Percentiles rank a stretch among this genome's conserved stretches.
Evolutionary conservation across 2,797 vertebrate genomes (phyloP).

Genomic region (Setipinna tenuifilis): DNA sequence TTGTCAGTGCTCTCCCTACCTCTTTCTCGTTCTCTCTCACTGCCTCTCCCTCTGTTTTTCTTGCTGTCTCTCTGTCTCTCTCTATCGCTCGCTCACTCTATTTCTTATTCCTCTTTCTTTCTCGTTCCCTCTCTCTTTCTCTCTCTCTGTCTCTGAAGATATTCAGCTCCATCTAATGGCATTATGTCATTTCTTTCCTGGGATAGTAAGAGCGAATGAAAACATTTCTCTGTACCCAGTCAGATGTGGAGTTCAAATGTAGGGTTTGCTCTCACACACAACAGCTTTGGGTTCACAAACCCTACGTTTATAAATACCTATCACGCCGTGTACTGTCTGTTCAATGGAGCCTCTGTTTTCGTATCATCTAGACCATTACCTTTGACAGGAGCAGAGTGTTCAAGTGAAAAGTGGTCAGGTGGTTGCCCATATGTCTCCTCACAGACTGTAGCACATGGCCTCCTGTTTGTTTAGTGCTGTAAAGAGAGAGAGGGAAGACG

Average conservation of each 20-base stretch:
- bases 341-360: background rate
- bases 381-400: background rate
- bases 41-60: too few species aligned
- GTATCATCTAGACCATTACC: background rate
- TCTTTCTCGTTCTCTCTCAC: too few species aligned
- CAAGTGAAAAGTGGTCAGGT: background rate
- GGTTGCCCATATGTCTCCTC: background rate
- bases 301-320: background rate
- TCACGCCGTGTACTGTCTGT: background rate
- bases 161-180: background rate
- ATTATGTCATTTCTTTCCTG: background rate
- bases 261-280: background rate
- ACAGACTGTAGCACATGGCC: background rate
- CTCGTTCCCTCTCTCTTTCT: too few species aligned
- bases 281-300: background rate
- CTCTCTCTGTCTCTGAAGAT: background rate
- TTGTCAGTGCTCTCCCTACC: background rate
- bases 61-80: too few species aligned
- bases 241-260: background rate
- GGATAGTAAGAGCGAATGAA: background rate
- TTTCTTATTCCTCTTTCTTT: background rate
- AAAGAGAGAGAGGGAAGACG: background rate
- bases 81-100: too few species aligned
- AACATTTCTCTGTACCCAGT: background rate
- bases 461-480: too few species aligned